Base-by-base conservation (phyloP, 2,888 invertebrate genomes). In the Celastrina argiolus region DNA sequence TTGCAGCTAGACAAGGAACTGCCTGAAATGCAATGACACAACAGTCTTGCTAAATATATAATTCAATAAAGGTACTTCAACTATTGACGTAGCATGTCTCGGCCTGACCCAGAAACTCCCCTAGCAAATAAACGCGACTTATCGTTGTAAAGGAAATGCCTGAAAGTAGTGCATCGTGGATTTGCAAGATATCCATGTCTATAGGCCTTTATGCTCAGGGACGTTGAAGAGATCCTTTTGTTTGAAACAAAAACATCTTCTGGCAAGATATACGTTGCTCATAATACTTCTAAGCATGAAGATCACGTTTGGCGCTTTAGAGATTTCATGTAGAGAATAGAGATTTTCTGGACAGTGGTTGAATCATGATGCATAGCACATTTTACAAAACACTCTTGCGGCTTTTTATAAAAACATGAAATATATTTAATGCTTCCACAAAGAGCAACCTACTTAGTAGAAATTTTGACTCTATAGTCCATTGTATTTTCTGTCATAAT, bases 41-140 rank as follows among this genome's bases (percentile, higher is more conserved):
- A 22, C 51, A 14, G 4, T 1, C 51, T 51, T 1, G 51, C 22
- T 51, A 26, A 64, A 56, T 67, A 59, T 64, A 64, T 51, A 63
- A 66, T 65, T 28, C 61, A 64, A 66, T 45, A 58, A 67, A 69
- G 66, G 42, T 34, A 66, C 42, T 66, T 67, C 36, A 65, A 66
- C 66, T 68, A 68, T 66, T 59, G 66, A 66, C 58, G 45, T 42
- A 8, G 42, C 65, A 66, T 42, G 39, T 58, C 75, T 73, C 70
- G 66, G 72, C 72, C 74, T 83, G 81, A 82, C 84, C 84, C 73
- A 84, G 74, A 81, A 81, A 81, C 73, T 69, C 73, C 75, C 74
- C 72, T 69, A 66, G 26, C 65, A 64, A 64, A 34, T 45, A 66
- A 68, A 58, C 65, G 8, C 64, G 61, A 58, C 34, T 63, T 67